These are phyloP conservation scores for Glandiceps talaboti DNA, from an alignment of 53 echinoderm and acorn worm genomes.

Conservation along the genomic window DNA sequence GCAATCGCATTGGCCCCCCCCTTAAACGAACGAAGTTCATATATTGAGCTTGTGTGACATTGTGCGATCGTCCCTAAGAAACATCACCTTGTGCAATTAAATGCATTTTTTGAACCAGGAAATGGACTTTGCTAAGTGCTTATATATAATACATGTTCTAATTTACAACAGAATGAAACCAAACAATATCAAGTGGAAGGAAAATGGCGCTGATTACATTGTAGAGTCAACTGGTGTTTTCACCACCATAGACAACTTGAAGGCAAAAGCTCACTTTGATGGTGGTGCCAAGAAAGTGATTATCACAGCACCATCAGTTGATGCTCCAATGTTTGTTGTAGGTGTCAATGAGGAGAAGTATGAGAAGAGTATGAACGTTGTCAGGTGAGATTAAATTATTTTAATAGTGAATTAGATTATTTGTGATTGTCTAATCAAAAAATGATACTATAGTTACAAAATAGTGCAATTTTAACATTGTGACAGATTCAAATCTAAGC, in stretches of 20 bases:
- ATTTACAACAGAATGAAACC: background rate
- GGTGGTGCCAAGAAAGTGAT: conserved; percentile 6
- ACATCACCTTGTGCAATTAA: too few species aligned
- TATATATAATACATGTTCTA: too few species aligned
- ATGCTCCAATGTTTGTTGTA: conserved; percentile 1
- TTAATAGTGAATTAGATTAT: background rate
- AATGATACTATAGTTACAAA: too few species aligned
- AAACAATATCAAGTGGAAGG: background rate
- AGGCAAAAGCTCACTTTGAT: background rate
- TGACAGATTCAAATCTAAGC: too few species aligned
- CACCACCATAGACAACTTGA: background rate
- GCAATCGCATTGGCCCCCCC: too few species aligned
- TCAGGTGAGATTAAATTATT: conserved; percentile 49
- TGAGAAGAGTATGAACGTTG: conserved; percentile 52
- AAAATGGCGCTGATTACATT: background rate
- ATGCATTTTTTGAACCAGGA: too few species aligned
- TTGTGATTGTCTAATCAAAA: too few species aligned
- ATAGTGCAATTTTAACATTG: too few species aligned
- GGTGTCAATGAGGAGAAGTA: conserved; percentile 6
- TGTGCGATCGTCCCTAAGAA: too few species aligned
- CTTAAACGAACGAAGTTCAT: too few species aligned
- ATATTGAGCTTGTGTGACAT: too few species aligned
- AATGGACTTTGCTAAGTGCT: too few species aligned
- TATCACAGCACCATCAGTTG: background rate
- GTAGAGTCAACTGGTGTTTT: background rate